Base-by-base conservation (phyloP, 2,888 invertebrate genomes). In the Conchocele bisecta region DNA sequence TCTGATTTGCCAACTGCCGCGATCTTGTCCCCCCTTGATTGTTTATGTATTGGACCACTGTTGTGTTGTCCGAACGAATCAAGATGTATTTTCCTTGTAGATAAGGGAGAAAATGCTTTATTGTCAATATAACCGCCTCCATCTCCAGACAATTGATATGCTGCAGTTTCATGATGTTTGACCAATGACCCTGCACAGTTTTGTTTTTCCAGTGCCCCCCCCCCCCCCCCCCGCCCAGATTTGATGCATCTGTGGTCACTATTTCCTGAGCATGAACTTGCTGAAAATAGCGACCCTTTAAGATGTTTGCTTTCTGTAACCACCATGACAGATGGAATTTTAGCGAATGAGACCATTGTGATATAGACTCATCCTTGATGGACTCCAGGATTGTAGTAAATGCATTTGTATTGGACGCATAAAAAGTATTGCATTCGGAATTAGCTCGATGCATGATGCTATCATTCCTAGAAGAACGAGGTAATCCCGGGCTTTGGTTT, bases 361-460 rank as follows among this genome's bases (percentile, higher is more conserved):
- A 11, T 53, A 46, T 17, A 65, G 17, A 11, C 41, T 46, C 48
- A 48, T 58, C 41, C 41, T 44, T 13, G 37, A 13, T 29, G 57
- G 57, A 39, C 41, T 48, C 66, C 56, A 66, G 6, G 39, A 42
- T 39, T 29, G 39, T 13, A 66, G 20, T 20, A 66, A 28, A 51
- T 58, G 24, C 28, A 66, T 53, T 28, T 75, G 65, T n/a, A 75
- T 57, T 28, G 67, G 63, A 58, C 61, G 48, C 66, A 71, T 72
- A 60, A 68, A 63, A 53, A 73, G 48, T n/a, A 63, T 39, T 20
- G 68, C 73, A 68, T 67, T 64, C 28, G 73, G 73, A 39, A 73
- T 63, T 2, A 73, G n/a, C 17, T 73, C 73, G 24, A 63, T 31
- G 33, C 73, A 67, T n/a, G 73, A 73, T 3, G 64, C 68, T 44